Percentiles rank a stretch among this genome's conserved stretches.
Evolutionary conservation across 2,797 vertebrate species (phyloP).

Genomic region (Coracias cyanogaster): DNA sequence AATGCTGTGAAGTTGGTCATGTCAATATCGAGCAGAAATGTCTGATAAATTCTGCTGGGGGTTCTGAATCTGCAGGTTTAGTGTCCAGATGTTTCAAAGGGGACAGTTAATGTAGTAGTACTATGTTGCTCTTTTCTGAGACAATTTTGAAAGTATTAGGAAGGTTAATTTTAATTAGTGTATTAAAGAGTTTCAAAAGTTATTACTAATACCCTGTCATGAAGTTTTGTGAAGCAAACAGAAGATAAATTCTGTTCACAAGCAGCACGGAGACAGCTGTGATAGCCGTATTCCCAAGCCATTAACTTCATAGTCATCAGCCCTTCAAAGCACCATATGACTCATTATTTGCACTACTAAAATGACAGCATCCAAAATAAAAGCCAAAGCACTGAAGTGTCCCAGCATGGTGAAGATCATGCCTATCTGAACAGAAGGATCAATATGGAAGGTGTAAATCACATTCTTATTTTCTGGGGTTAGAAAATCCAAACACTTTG

Average conservation of each 20-base stretch:
- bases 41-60: background rate
- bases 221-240: background rate
- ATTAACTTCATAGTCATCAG: background rate
- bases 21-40: background rate
- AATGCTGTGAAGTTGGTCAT: background rate
- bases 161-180: background rate
- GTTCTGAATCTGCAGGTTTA: background rate
- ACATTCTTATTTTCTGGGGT: background rate
- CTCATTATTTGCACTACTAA: background rate
- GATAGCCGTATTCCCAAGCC: background rate
- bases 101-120: background rate
- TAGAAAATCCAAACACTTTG: background rate
- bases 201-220: background rate
- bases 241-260: background rate
- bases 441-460: background rate
- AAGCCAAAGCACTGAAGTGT: background rate
- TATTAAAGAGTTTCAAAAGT: background rate
- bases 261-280: background rate
- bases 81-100: background rate
- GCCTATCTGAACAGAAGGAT: background rate
- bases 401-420: background rate
- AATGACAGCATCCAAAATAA: background rate
- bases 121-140: background rate
- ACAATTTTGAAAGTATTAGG: background rate
- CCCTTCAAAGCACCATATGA: background rate